Evolutionary conservation across 1,140 invertebrate genomes (phyloP).

Genomic region (Meloidogyne exigua): DNA sequence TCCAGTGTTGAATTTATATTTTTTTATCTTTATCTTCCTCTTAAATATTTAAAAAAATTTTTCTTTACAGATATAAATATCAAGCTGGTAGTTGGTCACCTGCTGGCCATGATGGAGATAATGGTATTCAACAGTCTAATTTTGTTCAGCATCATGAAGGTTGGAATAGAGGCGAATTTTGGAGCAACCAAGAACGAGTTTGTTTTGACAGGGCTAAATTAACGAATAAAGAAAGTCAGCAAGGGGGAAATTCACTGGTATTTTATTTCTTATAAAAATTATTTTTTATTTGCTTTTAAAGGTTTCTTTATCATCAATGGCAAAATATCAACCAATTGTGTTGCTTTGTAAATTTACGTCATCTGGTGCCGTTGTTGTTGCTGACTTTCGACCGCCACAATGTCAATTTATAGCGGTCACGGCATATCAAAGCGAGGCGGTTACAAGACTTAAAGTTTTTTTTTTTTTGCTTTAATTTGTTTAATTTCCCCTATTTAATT

Average conservation of each 20-base stretch:
- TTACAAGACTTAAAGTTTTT: conserved; percentile 33
- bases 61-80: conserved; percentile 39
- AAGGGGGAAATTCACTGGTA: not conserved
- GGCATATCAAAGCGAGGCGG: conserved; percentile 36
- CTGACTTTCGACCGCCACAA: conserved; percentile 16
- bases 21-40: too few species aligned
- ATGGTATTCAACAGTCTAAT: not conserved
- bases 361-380: not conserved
- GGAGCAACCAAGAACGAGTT: conserved; percentile 27
- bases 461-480: not conserved
- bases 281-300: conserved; percentile 5
- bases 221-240: conserved; percentile 30
- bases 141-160: conserved; percentile 37
- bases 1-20: too few species aligned
- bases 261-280: conserved; percentile 20
- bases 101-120: conserved; percentile 35
- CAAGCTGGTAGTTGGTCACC: conserved; percentile 35
- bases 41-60: too few species aligned
- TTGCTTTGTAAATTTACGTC: not conserved
- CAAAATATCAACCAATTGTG: conserved; percentile 44
- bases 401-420: conserved; percentile 33
- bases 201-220: conserved; percentile 41
- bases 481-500: not conserved
- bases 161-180: conserved; percentile 31
- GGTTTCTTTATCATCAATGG: conserved; percentile 37